These are phyloP conservation scores for Chaetura pelagica DNA, from an alignment of 2,113 vertebrate species.

Conservation along the genomic window DNA sequence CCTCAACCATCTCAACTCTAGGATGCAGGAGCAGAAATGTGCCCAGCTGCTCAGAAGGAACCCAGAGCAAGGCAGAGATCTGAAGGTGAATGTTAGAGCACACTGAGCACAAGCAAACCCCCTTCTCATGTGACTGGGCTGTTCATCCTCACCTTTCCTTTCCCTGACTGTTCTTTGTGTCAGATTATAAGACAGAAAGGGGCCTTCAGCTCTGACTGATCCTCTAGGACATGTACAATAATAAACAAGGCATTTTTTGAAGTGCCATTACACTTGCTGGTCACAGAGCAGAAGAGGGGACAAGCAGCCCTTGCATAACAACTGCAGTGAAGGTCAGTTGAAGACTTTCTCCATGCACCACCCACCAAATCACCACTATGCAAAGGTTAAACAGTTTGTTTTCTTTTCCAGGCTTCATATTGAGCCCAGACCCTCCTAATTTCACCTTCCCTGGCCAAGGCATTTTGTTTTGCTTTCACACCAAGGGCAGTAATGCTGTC, in stretches of 20 bases:
- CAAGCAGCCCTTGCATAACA: not conserved
- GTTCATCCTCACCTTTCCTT: not conserved
- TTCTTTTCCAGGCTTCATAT: not conserved
- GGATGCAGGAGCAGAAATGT: not conserved
- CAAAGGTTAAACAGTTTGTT: not conserved
- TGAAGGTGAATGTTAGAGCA: not conserved
- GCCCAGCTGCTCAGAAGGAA: not conserved
- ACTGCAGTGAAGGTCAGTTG: not conserved
- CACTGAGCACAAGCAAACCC: not conserved
- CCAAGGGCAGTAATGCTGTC: not conserved
- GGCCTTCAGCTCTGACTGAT: not conserved
- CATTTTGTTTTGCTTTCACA: not conserved
- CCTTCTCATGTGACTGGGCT: not conserved
- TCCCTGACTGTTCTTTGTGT: not conserved
- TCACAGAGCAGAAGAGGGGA: not conserved
- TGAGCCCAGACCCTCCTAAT: not conserved
- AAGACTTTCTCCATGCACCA: not conserved
- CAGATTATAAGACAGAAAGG: not conserved
- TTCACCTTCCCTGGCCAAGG: not conserved
- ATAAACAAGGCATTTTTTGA: not conserved
- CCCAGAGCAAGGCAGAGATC: not conserved
- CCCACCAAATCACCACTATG: not conserved
- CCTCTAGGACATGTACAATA: not conserved
- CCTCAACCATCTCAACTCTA: too few relatives aligned
- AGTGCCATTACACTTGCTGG: not conserved